These are phyloP conservation scores for Megaustenia siamemsis DNA, from an alignment of 2,888 invertebrate species.

Conservation along the genomic window DNA sequence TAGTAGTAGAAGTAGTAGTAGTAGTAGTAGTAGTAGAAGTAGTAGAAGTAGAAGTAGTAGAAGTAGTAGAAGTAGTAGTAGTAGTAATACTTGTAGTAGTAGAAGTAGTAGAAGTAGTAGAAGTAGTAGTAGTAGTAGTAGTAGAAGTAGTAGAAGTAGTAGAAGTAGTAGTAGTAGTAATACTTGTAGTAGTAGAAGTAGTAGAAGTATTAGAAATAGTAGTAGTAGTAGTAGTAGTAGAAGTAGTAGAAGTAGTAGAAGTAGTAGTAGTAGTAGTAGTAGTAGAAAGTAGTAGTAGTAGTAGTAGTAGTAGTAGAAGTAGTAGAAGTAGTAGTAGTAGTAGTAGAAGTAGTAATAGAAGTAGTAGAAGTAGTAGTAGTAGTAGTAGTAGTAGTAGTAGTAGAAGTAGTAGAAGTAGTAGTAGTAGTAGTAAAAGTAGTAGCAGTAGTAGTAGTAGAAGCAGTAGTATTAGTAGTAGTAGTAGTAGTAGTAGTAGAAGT, in stretches of 20 bases:
- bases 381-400: conserved; percentile 6
- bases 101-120: not conserved
- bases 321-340: conserved; percentile 24
- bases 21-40: conserved; percentile 38
- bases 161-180: conserved; percentile 9
- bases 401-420: conserved; percentile 3
- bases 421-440: conserved; percentile 7
- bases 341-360: too few relatives aligned
- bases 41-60: conserved; percentile 29
- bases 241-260: conserved; percentile 15
- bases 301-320: conserved; percentile 17
- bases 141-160: not conserved
- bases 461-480: too few relatives aligned
- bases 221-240: conserved; percentile 1
- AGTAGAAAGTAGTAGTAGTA: conserved; percentile 20
- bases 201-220: not conserved
- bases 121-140: conserved; percentile 12
- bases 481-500: conserved; percentile 38
- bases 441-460: too few relatives aligned
- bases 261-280: conserved; percentile 31
- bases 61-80: not conserved
- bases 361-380: conserved; percentile 19
- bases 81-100: too few relatives aligned
- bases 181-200: not conserved
- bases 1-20: conserved; percentile 11